Conservation (phyloP, 1,140 invertebrate genomes). For the Lasioglossum baleicum region DNA sequence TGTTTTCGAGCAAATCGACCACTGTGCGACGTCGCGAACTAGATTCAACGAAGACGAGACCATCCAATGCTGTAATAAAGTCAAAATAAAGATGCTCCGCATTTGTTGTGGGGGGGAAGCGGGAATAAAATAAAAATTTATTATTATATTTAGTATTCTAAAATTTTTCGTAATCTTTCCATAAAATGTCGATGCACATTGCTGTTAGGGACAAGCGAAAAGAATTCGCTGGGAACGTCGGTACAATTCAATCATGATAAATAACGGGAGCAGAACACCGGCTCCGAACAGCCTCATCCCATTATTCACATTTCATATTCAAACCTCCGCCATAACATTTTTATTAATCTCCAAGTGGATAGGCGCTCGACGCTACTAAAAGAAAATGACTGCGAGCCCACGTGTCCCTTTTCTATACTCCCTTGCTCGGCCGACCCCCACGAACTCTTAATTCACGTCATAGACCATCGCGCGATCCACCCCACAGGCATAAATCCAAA, state of each 20-base stretch:
- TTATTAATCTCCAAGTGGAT: neutral
- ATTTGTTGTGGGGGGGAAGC: too few species aligned
- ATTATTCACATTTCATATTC: slow-evolving; percentile 3
- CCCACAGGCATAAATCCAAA: neutral
- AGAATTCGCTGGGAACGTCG: too few species aligned
- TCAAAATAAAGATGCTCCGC: too few species aligned
- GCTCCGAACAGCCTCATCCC: neutral
- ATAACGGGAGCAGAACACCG: neutral
- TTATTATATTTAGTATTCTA: too few species aligned
- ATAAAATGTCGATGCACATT: too few species aligned
- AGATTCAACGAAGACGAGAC: too few species aligned
- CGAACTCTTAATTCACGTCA: neutral
- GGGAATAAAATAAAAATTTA: too few species aligned
- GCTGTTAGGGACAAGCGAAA: too few species aligned
- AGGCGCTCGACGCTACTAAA: neutral
- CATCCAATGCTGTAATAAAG: too few species aligned
- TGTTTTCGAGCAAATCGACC: too few species aligned
- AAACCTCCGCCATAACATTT: neutral
- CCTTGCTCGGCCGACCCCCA: neutral
- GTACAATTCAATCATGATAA: neutral
- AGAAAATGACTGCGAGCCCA: neutral
- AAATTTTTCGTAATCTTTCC: too few species aligned
- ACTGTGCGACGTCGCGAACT: neutral
- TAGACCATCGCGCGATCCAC: neutral
- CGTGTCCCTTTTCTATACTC: neutral